phyloP scores from a whole-genome alignment of 1,140 invertebrate species.

The Ectropis grisescens region DNA sequence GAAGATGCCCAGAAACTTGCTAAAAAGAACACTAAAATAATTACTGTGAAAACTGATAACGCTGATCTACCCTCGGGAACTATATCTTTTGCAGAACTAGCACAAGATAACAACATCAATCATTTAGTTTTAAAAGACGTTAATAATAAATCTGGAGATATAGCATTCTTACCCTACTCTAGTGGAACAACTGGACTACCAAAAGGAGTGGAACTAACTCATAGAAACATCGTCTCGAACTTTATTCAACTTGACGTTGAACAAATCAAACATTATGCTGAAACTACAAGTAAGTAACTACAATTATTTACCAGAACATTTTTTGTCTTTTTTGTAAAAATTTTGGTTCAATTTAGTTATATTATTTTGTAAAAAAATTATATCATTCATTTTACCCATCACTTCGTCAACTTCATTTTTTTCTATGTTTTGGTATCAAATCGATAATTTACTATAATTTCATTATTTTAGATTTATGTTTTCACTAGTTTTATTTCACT shows the following conservation, averaged over 20 bases:
- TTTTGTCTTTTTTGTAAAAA: too few species aligned
- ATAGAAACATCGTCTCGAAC: conserved; percentile 74
- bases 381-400: too few species aligned
- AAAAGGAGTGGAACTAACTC: conserved; percentile 87
- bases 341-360: too few species aligned
- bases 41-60: conserved; percentile 45
- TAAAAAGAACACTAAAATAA: conserved; percentile 66
- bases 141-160: conserved; percentile 49
- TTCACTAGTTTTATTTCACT: too few species aligned
- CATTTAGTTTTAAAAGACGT: conserved; percentile 44
- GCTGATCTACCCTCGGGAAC: conserved; percentile 53
- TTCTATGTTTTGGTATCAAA: too few species aligned
- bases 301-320: too few species aligned
- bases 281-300: conserved; percentile 28
- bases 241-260: conserved; percentile 42
- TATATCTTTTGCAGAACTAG: conserved; percentile 71
- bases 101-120: conserved; percentile 45
- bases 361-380: too few species aligned
- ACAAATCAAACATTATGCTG: conserved; percentile 24
- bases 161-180: conserved; percentile 74
- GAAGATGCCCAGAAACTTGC: conserved; percentile 51
- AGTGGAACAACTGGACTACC: conserved; percentile 90
- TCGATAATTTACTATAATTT: too few species aligned
- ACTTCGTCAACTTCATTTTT: too few species aligned
- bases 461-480: too few species aligned